Evolutionary conservation across 2,797 vertebrate genomes (phyloP).

Genomic region (Leptodactylus fallax): DNA sequence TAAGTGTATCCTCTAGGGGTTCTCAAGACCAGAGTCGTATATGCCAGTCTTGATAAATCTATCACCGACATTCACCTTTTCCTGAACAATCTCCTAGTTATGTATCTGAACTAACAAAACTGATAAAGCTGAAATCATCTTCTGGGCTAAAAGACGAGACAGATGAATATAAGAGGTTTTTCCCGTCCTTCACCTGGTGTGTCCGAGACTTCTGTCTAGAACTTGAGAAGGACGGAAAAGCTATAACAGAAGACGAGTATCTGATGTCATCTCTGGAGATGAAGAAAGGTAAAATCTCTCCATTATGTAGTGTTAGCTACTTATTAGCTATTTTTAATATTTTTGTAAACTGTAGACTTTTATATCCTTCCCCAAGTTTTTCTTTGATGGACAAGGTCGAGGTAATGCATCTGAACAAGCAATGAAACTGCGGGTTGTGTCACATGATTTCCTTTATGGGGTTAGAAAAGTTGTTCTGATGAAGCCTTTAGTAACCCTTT

Average conservation of each 20-base stretch:
- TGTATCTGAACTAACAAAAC: slow-evolving; percentile 68
- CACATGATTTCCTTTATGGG: too few relatives aligned
- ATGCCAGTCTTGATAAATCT: not conserved
- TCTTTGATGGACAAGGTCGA: too few relatives aligned
- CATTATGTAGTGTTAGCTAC: not conserved
- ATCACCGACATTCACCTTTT: not conserved
- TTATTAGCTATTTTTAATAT: too few relatives aligned
- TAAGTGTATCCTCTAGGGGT: too few relatives aligned
- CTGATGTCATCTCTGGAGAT: slow-evolving; percentile 67
- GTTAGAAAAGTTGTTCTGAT: too few relatives aligned
- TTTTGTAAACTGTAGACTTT: too few relatives aligned
- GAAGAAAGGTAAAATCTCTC: slow-evolving; percentile 43
- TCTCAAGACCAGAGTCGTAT: too few relatives aligned
- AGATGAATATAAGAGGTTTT: slow-evolving; percentile 57
- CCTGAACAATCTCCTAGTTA: slow-evolving; percentile 60
- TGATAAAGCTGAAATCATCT: not conserved
- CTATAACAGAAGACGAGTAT: slow-evolving; percentile 70
- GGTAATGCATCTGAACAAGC: too few relatives aligned
- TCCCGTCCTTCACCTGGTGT: slow-evolving; percentile 72
- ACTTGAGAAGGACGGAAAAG: slow-evolving; percentile 64
- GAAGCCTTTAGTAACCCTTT: too few relatives aligned
- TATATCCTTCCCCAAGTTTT: too few relatives aligned
- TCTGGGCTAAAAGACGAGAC: slow-evolving; percentile 1
- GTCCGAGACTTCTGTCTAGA: slow-evolving; percentile 71
- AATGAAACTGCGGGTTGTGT: too few relatives aligned